Conservation (phyloP, 2,113 vertebrate genomes). For the Pollimyrus isidori region DNA sequence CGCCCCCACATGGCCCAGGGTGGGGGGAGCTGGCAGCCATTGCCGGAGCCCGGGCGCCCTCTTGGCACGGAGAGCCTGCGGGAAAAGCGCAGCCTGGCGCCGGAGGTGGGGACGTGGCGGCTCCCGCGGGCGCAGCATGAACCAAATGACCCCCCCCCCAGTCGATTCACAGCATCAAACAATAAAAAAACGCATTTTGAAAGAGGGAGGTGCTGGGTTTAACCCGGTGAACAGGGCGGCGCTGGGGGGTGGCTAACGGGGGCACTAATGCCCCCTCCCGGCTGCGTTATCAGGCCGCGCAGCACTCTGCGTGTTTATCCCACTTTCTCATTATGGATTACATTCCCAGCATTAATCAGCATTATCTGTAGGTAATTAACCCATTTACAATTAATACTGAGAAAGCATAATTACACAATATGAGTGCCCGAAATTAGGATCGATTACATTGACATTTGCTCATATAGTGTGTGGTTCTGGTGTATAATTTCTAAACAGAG, state of each 20-base stretch:
- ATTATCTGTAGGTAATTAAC: slow-evolving; percentile 19
- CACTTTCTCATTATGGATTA: neutral
- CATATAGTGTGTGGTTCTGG: neutral
- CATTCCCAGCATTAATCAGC: neutral
- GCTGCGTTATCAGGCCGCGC: neutral
- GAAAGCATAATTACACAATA: slow-evolving; percentile 15
- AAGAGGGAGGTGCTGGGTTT: neutral
- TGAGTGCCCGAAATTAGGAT: slow-evolving; percentile 17
- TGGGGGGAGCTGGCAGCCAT: neutral
- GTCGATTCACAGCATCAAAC: no score
- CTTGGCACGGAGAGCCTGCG: neutral
- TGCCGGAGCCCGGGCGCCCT: neutral
- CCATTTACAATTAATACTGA: slow-evolving; percentile 10
- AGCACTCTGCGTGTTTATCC: neutral
- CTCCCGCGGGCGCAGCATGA: neutral
- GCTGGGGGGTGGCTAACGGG: neutral
- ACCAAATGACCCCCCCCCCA: no score
- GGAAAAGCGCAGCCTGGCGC: neutral
- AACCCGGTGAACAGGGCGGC: neutral
- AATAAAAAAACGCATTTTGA: neutral
- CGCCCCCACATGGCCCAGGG: slow-evolving; percentile 13
- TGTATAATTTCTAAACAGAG: neutral
- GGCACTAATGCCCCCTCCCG: neutral
- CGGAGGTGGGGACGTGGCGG: neutral
- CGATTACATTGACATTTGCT: neutral